These are phyloP conservation scores for Pluvialis apricaria DNA, from an alignment of 2,113 vertebrate genomes.

Conservation along the genomic window DNA sequence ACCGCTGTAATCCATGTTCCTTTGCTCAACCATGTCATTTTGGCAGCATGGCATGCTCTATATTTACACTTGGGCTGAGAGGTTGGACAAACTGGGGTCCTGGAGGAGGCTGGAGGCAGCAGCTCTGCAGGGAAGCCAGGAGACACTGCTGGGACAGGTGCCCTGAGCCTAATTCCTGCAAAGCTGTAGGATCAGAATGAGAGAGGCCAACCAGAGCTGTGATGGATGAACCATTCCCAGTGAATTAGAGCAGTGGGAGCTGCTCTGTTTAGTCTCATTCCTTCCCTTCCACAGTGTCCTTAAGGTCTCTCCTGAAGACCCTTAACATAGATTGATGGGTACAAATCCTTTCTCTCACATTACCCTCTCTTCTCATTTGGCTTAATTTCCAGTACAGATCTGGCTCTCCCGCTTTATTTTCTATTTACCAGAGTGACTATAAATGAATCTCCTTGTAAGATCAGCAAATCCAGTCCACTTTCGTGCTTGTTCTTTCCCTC, in stretches of 20 bases:
- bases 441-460: neutral
- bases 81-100: neutral
- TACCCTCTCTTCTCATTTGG: neutral
- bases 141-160: neutral
- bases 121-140: neutral
- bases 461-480: constrained; percentile 10
- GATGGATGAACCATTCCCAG: neutral
- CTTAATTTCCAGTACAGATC: neutral
- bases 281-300: neutral
- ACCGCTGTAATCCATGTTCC: neutral
- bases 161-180: neutral
- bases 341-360: neutral
- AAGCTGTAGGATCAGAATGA: neutral
- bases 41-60: neutral
- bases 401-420: neutral
- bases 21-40: neutral
- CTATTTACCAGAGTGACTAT: neutral
- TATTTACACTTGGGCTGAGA: neutral
- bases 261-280: neutral
- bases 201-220: neutral
- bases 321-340: neutral
- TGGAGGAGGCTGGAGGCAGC: neutral
- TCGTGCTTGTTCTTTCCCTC: neutral
- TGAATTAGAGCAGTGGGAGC: neutral
- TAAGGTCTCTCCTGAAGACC: neutral